Evolutionary conservation across 2,888 invertebrate genomes (phyloP).

Genomic region (Anagyrus pseudococci): DNA sequence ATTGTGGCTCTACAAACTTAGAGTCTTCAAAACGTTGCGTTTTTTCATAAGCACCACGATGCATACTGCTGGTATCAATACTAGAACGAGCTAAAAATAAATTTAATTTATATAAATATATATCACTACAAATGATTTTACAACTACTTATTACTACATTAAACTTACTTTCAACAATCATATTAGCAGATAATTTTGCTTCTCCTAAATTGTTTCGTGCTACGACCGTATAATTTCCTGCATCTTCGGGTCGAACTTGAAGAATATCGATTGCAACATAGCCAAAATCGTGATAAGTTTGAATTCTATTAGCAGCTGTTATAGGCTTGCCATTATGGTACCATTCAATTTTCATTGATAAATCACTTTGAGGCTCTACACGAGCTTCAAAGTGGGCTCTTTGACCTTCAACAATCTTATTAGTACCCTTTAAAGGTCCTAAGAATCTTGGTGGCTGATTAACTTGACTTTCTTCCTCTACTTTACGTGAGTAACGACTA

Average conservation of each 20-base stretch:
- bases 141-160: not conserved
- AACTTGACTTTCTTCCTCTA: slow-evolving; percentile 77
- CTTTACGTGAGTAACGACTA: slow-evolving; percentile 71
- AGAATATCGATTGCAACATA: slow-evolving; percentile 95
- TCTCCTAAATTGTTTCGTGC: slow-evolving; percentile 92
- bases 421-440: slow-evolving; percentile 90
- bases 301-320: slow-evolving; percentile 87
- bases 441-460: slow-evolving; percentile 86
- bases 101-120: slow-evolving; percentile 1
- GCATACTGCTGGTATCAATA: slow-evolving; percentile 90
- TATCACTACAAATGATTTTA: not conserved
- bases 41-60: slow-evolving; percentile 84
- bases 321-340: slow-evolving; percentile 94
- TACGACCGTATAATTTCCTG: slow-evolving; percentile 91
- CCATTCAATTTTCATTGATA: slow-evolving; percentile 94
- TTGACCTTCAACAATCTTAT: slow-evolving; percentile 91
- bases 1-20: slow-evolving; percentile 85
- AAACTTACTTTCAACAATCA: slow-evolving; percentile 89
- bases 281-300: slow-evolving; percentile 95
- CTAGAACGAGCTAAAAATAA: slow-evolving; percentile 76
- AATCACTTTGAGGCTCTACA: slow-evolving; percentile 93
- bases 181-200: slow-evolving; percentile 81
- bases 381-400: slow-evolving; percentile 94
- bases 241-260: slow-evolving; percentile 90
- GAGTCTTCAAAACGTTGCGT: slow-evolving; percentile 86